phyloP scores from a whole-genome alignment of 1,140 invertebrate species.

The Drosophila virilis region DNA sequence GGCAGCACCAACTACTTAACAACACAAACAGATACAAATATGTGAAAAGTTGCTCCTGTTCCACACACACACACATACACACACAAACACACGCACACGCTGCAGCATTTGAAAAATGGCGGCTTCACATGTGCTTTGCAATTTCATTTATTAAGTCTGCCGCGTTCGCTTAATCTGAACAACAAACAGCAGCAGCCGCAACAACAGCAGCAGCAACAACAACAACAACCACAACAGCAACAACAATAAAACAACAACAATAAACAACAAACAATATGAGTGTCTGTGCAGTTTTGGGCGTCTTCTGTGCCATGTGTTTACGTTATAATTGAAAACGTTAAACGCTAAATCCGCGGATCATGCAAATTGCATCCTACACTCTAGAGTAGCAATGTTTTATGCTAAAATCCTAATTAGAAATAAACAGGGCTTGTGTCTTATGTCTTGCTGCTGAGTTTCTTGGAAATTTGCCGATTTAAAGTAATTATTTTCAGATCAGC shows the following conservation, averaged over 20 bases:
- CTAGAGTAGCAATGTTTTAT: slow-evolving; percentile 28
- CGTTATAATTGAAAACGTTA: slow-evolving; percentile 66
- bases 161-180: slow-evolving; percentile 63
- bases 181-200: slow-evolving; percentile 41
- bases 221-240: slow-evolving; percentile 1
- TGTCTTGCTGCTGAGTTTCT: background rate
- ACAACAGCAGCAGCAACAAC: background rate
- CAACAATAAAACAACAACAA: background rate
- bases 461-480: background rate
- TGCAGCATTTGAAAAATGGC: slow-evolving; percentile 56
- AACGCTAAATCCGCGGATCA: slow-evolving; percentile 26
- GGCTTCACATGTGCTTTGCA: slow-evolving; percentile 53
- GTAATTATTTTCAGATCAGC: background rate
- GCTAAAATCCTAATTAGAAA: slow-evolving; percentile 66
- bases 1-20: slow-evolving; percentile 69
- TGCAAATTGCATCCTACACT: slow-evolving; percentile 43
- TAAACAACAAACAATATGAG: background rate
- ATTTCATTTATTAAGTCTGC: slow-evolving; percentile 76
- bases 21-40: slow-evolving; percentile 82
- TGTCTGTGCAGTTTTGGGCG: slow-evolving; percentile 16
- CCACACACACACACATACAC: slow-evolving; percentile 13
- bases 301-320: slow-evolving; percentile 54
- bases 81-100: background rate
- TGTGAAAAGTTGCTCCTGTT: slow-evolving; percentile 70
- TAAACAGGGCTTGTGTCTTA: slow-evolving; percentile 28